Percentiles rank a stretch among this genome's conserved stretches.
Evolutionary conservation across 64 coral and sea anemone species (phyloP).

Genomic region (Acropora yongei): DNA sequence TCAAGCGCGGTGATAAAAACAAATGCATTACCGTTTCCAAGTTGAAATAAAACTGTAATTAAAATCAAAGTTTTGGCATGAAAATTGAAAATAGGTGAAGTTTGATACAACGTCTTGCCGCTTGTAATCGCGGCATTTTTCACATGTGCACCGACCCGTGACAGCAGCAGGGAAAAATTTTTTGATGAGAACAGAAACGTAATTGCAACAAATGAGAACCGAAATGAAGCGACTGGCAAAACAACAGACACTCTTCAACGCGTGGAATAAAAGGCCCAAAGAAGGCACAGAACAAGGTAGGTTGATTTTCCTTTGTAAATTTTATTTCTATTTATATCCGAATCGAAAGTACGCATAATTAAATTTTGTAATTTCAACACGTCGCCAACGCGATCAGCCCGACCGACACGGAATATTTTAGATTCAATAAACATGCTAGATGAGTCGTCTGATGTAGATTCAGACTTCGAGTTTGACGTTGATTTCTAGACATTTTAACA

Average conservation of each 20-base stretch:
- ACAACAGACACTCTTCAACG: neutral
- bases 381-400: neutral
- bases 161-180: neutral
- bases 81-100: neutral
- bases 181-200: neutral
- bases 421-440: neutral
- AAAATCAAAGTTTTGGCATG: neutral
- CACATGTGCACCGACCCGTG: neutral
- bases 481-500: neutral
- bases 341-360: neutral
- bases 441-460: neutral
- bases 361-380: neutral
- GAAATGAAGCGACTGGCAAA: neutral
- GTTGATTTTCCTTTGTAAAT: constrained; percentile 11
- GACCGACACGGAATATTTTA: neutral
- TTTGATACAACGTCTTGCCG: neutral
- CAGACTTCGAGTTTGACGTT: neutral
- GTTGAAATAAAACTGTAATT: neutral
- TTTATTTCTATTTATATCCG: neutral
- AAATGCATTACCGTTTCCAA: constrained; percentile 1
- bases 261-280: neutral
- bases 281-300: constrained; percentile 8
- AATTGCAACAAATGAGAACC: neutral
- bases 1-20: neutral
- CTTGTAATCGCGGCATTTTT: neutral